phyloP scores from a whole-genome alignment of 1,140 invertebrate species.

The Uloborus diversus region DNA sequence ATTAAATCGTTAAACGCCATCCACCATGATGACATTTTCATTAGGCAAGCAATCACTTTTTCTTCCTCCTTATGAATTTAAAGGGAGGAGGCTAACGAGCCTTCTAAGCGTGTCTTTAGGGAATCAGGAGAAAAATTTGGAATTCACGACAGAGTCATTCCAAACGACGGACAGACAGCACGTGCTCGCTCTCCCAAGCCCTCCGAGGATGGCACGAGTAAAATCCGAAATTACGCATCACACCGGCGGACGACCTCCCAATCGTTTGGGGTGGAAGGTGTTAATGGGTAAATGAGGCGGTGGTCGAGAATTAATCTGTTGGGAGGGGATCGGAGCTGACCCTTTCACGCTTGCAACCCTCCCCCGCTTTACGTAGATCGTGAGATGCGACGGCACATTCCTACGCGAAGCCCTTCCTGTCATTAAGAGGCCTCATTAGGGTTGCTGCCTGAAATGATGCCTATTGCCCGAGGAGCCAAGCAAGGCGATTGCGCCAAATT shows the following conservation, averaged over 20 bases:
- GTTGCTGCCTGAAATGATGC: conserved; percentile 16
- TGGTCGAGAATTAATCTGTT: conserved; percentile 54
- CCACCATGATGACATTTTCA: too few species aligned
- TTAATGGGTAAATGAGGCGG: conserved; percentile 46
- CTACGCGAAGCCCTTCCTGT: too few species aligned
- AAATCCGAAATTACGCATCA: conserved; percentile 32
- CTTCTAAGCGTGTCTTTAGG: too few species aligned
- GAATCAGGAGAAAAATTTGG: too few species aligned
- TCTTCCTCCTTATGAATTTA: too few species aligned
- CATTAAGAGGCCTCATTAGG: conserved; percentile 39
- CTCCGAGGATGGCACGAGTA: too few species aligned
- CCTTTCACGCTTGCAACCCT: conserved; percentile 17
- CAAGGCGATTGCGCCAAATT: not conserved
- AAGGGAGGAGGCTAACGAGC: too few species aligned
- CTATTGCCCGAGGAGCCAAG: conserved; percentile 14
- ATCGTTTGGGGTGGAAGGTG: conserved; percentile 27
- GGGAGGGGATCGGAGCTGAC: conserved; percentile 34
- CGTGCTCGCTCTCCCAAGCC: too few species aligned
- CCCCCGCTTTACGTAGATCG: not conserved
- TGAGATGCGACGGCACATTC: not conserved
- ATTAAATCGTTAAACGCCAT: too few species aligned
- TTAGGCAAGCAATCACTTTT: too few species aligned
- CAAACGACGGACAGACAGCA: too few species aligned
- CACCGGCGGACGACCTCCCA: not conserved
- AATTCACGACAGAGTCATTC: too few species aligned